These are phyloP conservation scores for Carollia perspicillata DNA, from an alignment of 2,113 vertebrate genomes.

Conservation along the genomic window DNA sequence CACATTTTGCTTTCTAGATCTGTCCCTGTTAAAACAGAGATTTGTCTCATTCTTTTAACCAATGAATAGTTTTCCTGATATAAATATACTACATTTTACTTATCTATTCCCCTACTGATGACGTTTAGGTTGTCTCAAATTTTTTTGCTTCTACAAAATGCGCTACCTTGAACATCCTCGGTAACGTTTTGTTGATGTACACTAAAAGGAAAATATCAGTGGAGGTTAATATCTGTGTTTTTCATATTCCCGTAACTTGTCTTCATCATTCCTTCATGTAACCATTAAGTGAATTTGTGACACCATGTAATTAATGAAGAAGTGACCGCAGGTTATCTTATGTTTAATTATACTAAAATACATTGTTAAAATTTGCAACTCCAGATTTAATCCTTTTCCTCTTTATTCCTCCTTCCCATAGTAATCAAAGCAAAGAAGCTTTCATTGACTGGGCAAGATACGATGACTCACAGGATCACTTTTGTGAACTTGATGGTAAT, in stretches of 20 bases:
- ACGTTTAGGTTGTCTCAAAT: neutral
- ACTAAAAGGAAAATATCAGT: neutral
- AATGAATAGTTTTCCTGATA: neutral
- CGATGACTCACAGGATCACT: constrained; percentile 97
- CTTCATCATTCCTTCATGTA: neutral
- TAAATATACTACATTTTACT: neutral
- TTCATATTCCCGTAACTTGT: neutral
- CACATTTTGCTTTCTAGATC: constrained; percentile 7
- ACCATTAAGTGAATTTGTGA: constrained; percentile 27
- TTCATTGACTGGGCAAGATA: constrained; percentile 98
- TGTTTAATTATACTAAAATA: constrained; percentile 30
- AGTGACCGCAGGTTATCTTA: neutral
- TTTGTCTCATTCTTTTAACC: neutral
- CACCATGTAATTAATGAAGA: neutral
- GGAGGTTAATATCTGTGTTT: neutral
- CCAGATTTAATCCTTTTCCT: constrained; percentile 50
- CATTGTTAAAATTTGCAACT: neutral
- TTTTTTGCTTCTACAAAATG: neutral
- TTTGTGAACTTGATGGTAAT: constrained; percentile 97
- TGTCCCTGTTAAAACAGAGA: neutral
- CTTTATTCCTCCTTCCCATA: constrained; percentile 71
- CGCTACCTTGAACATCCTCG: neutral
- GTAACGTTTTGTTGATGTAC: neutral
- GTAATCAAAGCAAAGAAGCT: constrained; percentile 95
- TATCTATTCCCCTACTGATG: neutral